phyloP scores from a whole-genome alignment of 2,797 vertebrate species.

The Paramormyrops hopkinsi region DNA sequence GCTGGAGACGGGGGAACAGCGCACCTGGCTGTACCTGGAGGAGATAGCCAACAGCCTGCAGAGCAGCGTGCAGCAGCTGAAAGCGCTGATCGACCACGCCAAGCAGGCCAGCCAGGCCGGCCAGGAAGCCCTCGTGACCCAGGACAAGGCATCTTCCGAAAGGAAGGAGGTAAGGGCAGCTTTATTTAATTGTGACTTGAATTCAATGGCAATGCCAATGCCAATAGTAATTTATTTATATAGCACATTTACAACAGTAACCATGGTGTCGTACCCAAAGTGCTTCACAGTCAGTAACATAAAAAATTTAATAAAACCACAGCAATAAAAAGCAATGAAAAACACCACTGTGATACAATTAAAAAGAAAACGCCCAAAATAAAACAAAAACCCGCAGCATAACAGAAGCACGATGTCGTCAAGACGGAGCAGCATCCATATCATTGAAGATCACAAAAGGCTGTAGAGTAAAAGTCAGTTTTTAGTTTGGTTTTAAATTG shows the following conservation, averaged over 20 bases:
- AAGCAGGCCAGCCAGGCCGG: slow-evolving; percentile 69
- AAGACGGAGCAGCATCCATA: too few relatives aligned
- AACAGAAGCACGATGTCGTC: too few relatives aligned
- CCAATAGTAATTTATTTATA: neutral
- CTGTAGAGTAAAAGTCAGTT: too few relatives aligned
- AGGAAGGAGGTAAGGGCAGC: slow-evolving; percentile 76
- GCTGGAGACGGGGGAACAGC: slow-evolving; percentile 67
- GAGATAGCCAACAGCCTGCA: slow-evolving; percentile 85
- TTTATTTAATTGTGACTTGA: neutral
- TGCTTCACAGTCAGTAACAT: neutral
- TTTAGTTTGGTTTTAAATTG: too few relatives aligned
- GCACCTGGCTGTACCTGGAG: slow-evolving; percentile 86
- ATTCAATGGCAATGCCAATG: neutral
- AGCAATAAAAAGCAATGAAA: too few relatives aligned
- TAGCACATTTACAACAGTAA: neutral
- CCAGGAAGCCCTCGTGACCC: slow-evolving; percentile 47
- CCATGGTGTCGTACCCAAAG: neutral
- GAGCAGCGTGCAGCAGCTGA: slow-evolving; percentile 85
- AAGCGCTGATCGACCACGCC: slow-evolving; percentile 82
- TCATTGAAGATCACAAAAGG: too few relatives aligned
- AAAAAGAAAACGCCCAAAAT: too few relatives aligned
- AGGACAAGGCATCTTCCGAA: slow-evolving; percentile 50
- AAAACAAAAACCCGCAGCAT: too few relatives aligned
- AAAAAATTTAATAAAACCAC: neutral
- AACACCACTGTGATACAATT: too few relatives aligned